Base-by-base conservation (phyloP, 1,140 invertebrate genomes). In the Pseudomyrmex flavicornis region DNA sequence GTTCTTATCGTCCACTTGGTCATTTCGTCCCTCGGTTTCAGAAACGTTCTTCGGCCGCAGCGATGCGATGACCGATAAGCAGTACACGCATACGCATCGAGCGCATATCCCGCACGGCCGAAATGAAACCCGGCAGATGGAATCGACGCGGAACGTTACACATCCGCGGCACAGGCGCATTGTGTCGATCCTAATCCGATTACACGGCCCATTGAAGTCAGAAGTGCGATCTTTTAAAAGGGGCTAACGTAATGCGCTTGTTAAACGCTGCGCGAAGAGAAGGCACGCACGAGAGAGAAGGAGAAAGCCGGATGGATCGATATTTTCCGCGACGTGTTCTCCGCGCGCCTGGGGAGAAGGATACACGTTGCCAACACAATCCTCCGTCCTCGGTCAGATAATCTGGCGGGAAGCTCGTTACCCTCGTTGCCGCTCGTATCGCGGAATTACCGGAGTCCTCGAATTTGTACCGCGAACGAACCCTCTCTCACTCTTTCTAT, bases 171-270 rank as follows among this genome's bases (percentile, higher is more conserved):
- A 58, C 83, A 70, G 80, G 82, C 80, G 86, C 90, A 91, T 88
- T 90, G 91, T 90, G 77, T 87, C 84, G 90, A 92, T 92, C 91
- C 91, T 94, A 93, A 94, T 94, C 94, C 91, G 94, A 94, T 94
- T 94, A 94, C 92, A 93, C 91, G 91, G 90, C 88, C 93, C 93
- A 94, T 94, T 94, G 94, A 94, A 94, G 93, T 93, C 89, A 91
- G 89, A 93, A 94, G 94, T 94, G 92, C 92, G 93, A 94, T 94
- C 91, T 93, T 93, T 93, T 91, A 92, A 92, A 93, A 92, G 91
- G 91, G 91, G 92, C 90, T 77, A 91, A 84, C 87, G 84, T 91
- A 90, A 91, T 90, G 88, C 85, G 91, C 91, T 93, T 90, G 93
- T 94, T 93, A 93, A 93, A 90, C 89, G 90, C 70, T 85, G 80